Evolutionary conservation across 2,888 invertebrate species (phyloP), one percentile per base, ranked within the genome.

Genomic region (Phortica okadai): DNA sequence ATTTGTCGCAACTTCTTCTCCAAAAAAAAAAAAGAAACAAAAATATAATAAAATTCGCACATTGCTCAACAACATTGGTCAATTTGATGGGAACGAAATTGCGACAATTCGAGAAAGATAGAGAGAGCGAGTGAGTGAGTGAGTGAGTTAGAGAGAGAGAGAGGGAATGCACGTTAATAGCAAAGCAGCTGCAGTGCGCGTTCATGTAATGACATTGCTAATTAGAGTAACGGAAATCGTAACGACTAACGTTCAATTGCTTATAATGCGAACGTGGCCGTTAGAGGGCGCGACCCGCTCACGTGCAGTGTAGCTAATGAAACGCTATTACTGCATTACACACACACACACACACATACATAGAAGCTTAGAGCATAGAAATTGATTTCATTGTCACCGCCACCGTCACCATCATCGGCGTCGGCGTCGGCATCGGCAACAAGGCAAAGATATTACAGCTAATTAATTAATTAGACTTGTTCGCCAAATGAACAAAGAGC

Each of bases 401-500:
- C n/a, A 21, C 58, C n/a, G 58, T 58, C 58, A 58, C 14, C 56
- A 41, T 76, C 58, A 58, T 8, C 16, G 50, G 21, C 21, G 3
- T 21, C 25, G 59, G 59, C 58, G n/a, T 8, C 16, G 50, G 21
- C 21, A 54, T 21, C 25, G 59, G 59, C 59, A 72, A 77, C 64
- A 42, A 75, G 33, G 66, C 77, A 33, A 33, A 33, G 59, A 56
- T 73, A 83, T 81, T 80, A 81, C 79, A 83, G 78, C 78, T 79
- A 82, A 82, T 84, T 84, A 84, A 84, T 82, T 82, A 77, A 79
- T 78, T 83, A 75, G 74, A 44, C 79, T 16, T 79, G 33, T 2
- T 78, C 59, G 59, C 59, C 59, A 59, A 59, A 21, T 59, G 16
- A 73, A 59, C 67, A 44, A 64, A 33, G 33, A 54, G 33, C 75